Percentiles rank a stretch among this genome's conserved stretches.
Evolutionary conservation across 2,888 invertebrate genomes (phyloP).

Genomic region (Osmoderma eremita): DNA sequence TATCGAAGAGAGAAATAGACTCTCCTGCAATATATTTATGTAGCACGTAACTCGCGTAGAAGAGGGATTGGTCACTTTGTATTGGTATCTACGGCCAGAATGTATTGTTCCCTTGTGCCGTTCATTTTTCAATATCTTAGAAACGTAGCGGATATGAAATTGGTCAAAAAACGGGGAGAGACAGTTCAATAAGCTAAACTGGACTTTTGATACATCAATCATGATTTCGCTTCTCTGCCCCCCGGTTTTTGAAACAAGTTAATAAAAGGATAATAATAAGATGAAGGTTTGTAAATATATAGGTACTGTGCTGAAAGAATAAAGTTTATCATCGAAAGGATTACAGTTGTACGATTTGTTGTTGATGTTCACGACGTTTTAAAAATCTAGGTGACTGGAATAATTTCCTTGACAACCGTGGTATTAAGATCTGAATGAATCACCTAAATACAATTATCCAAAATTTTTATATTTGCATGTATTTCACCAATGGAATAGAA

Average conservation of each 20-base stretch:
- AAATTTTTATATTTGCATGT: too few species aligned
- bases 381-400: too few species aligned
- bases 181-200: slow-evolving; percentile 30
- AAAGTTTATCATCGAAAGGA: too few species aligned
- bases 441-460: too few species aligned
- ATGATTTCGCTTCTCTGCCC: slow-evolving; percentile 10
- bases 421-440: too few species aligned
- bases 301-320: too few species aligned
- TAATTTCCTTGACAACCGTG: too few species aligned
- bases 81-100: slow-evolving; percentile 55
- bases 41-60: slow-evolving; percentile 29
- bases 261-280: not conserved
- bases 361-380: too few species aligned
- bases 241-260: not conserved
- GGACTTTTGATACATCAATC: slow-evolving; percentile 29
- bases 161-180: slow-evolving; percentile 53
- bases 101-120: slow-evolving; percentile 60
- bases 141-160: slow-evolving; percentile 60
- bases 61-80: slow-evolving; percentile 50
- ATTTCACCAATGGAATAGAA: too few species aligned
- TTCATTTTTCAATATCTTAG: slow-evolving; percentile 63
- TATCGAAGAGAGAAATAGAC: slow-evolving; percentile 33
- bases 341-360: not conserved
- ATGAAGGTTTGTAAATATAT: not conserved
- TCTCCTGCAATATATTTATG: slow-evolving; percentile 32